Percentiles rank a stretch among this genome's conserved stretches.
Conservation (phyloP, 2,888 invertebrate genomes). For the Diloba caeruleocephala region DNA sequence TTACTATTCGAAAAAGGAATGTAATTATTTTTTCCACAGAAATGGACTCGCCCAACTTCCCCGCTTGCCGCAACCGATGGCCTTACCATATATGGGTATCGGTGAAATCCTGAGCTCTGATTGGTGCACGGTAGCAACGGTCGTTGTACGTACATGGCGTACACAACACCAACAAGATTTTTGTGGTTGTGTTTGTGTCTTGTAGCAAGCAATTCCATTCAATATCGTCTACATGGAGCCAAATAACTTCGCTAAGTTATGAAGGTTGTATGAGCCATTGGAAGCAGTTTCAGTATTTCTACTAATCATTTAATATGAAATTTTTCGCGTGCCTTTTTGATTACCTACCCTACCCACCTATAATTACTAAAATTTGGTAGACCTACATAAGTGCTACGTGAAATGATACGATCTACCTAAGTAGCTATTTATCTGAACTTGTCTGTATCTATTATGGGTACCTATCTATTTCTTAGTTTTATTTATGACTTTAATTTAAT, state of each 20-base stretch:
- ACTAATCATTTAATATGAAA: constrained; percentile 26
- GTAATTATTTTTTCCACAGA: constrained; percentile 66
- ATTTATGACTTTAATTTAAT: too few species aligned
- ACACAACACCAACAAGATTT: constrained; percentile 63
- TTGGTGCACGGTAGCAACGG: constrained; percentile 90
- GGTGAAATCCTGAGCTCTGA: constrained; percentile 90
- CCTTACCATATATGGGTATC: constrained; percentile 95
- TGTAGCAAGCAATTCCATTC: constrained; percentile 74
- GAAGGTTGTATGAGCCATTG: constrained; percentile 33
- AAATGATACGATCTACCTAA: too few species aligned
- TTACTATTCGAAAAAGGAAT: constrained; percentile 75
- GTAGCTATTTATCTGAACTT: too few species aligned
- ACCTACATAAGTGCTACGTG: too few species aligned
- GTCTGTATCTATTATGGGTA: too few species aligned
- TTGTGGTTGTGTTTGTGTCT: constrained; percentile 65
- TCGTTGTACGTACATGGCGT: constrained; percentile 77
- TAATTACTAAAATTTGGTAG: too few species aligned
- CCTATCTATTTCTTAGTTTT: too few species aligned
- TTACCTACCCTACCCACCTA: too few species aligned
- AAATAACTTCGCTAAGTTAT: constrained; percentile 60
- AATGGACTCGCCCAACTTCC: constrained; percentile 86
- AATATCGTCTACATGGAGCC: constrained; percentile 57
- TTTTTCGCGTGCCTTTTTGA: constrained; percentile 19
- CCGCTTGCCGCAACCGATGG: constrained; percentile 88
- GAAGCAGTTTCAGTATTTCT: constrained; percentile 12